Conservation (phyloP, 2,888 invertebrate species). For the Catocala nupta region DNA sequence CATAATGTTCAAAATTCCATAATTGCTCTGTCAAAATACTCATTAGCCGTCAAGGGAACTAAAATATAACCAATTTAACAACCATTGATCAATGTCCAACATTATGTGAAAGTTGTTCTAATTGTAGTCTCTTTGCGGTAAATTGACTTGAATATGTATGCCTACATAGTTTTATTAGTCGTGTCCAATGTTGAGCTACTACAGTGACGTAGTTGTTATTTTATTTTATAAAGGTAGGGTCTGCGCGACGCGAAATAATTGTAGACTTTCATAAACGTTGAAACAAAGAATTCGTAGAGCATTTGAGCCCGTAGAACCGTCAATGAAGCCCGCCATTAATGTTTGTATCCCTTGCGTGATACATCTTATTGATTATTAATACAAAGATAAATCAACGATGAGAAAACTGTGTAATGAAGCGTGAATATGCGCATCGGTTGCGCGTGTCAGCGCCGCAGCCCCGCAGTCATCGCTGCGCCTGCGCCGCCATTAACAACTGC, state of each 20-base stretch:
- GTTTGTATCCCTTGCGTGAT: no score
- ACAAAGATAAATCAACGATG: conserved; percentile 16
- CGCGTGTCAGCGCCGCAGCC: conserved; percentile 14
- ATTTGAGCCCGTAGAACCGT: no score
- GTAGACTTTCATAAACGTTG: no score
- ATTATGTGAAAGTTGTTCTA: conserved; percentile 64
- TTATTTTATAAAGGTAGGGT: no score
- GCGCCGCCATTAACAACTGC: conserved; percentile 21
- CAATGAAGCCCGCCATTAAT: no score
- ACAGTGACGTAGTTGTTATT: no score
- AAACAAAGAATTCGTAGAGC: no score
- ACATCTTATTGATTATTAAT: no score
- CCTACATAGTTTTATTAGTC: conserved; percentile 1
- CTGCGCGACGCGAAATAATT: no score
- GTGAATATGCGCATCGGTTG: conserved; percentile 15
- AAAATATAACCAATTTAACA: conserved; percentile 65
- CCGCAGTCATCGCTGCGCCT: conserved; percentile 6
- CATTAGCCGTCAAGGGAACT: conserved; percentile 58
- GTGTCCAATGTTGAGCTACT: no score
- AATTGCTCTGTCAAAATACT: conserved; percentile 76
- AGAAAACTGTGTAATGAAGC: conserved; percentile 36
- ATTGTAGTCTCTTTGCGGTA: conserved; percentile 30
- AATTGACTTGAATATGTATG: not conserved
- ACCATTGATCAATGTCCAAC: conserved; percentile 66
- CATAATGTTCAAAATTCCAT: conserved; percentile 54